Evolutionary conservation across 2,797 vertebrate species (phyloP).

Genomic region (Apogon hyalosoma): DNA sequence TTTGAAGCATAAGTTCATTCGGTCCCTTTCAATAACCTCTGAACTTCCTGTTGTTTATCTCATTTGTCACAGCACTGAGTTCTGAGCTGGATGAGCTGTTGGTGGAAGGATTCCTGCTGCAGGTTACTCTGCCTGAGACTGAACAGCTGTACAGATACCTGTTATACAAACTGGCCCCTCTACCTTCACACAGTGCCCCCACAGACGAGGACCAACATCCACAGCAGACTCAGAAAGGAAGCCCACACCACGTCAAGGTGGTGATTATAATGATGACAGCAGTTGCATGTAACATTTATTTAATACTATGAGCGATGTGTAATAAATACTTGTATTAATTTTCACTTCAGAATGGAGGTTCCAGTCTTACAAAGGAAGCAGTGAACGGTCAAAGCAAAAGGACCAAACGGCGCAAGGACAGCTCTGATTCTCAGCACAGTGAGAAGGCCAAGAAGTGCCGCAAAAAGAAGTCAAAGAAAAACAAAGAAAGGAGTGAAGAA

Average conservation of each 20-base stretch:
- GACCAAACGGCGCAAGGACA: conserved; percentile 91
- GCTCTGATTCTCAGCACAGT: conserved; percentile 75
- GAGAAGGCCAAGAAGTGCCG: conserved; percentile 87
- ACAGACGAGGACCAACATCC: conserved; percentile 74
- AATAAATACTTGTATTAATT: not conserved
- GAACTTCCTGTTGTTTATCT: not conserved
- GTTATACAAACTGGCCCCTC: conserved; percentile 84
- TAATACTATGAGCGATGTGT: not conserved
- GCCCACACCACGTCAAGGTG: conserved; percentile 73
- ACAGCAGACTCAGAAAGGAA: conserved; percentile 49
- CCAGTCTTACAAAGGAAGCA: conserved; percentile 84
- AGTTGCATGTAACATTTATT: no score
- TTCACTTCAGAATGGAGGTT: conserved; percentile 81
- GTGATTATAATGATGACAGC: not conserved
- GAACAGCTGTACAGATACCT: conserved; percentile 93
- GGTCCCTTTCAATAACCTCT: not conserved
- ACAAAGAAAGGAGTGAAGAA: conserved; percentile 83
- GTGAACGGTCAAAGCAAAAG: conserved; percentile 85
- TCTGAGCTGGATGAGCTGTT: conserved; percentile 93
- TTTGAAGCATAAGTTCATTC: not conserved
- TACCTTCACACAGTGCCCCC: conserved; percentile 65
- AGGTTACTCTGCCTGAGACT: conserved; percentile 95
- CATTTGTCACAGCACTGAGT: conserved; percentile 81
- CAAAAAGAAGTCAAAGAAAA: conserved; percentile 91
- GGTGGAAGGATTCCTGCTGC: conserved; percentile 96